These are phyloP conservation scores for Neodiprion fabricii DNA, from an alignment of 1,140 invertebrate species.

Conservation along the genomic window DNA sequence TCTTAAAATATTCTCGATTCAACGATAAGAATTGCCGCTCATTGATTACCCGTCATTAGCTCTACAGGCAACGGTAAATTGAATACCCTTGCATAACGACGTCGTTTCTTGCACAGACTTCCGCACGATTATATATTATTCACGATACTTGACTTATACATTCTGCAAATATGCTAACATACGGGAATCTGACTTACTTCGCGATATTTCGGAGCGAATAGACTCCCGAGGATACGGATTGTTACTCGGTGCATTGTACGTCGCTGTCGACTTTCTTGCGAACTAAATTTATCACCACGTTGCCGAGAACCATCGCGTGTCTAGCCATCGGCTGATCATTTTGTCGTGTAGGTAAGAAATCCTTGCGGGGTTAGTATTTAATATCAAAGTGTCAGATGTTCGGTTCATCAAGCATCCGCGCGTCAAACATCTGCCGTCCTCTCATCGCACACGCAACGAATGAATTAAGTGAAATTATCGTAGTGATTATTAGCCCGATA, in stretches of 20 bases:
- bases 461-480: neutral
- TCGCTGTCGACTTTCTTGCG: neutral
- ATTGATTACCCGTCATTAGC: no score
- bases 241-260: neutral
- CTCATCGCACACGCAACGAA: neutral
- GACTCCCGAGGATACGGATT: neutral
- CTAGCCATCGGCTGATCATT: neutral
- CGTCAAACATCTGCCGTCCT: constrained; percentile 1
- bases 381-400: neutral
- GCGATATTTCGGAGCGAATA: neutral
- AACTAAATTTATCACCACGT: neutral
- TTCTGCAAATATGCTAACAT: no score
- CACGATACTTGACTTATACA: no score
- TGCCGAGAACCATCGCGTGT: neutral
- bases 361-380: neutral
- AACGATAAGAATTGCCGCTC: no score
- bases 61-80: no score
- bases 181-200: no score
- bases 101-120: no score
- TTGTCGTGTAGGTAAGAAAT: neutral
- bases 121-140: no score
- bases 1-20: no score
- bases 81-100: no score
- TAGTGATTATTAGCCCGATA: no score
- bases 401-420: neutral